Evolutionary conservation across 2,797 vertebrate species (phyloP), one percentile per base, ranked within the genome.

Genomic region (Mionectes olivaceus): DNA sequence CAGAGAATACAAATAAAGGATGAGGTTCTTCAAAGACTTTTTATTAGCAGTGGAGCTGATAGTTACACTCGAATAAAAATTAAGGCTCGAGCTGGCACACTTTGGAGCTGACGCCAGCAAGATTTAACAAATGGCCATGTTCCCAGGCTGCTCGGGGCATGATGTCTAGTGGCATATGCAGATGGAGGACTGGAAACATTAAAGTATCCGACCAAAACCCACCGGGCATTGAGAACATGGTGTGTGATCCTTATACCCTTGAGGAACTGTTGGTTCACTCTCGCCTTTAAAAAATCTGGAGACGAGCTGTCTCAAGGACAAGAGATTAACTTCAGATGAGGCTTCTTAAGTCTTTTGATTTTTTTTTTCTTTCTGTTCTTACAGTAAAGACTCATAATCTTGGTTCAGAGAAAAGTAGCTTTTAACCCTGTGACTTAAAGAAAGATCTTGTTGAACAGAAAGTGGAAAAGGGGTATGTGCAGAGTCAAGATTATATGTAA

Each of bases 1-100:
- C 37, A 30, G 50, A 50, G 75, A 92, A 83, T 60, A 82, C 77
- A 90, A 88, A 86, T 82, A 87, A 67, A 90, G 55, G 74, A 61
- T 57, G 79, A 86, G 43, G 28, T 30, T 89, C 70, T 75, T 41
- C 37, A 17, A 65, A 89, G 78, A 8, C 47, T 71, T 85, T 85
- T 92, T 85, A 78, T 73, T 83, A 93, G 79, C 73, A 46, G 47
- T 19, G 37, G n/a, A 80, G 70, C 19, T 93, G 55, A 86, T 50
- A 83, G 88, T 85, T 90, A 69, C 71, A 73, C 76, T 93, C 1
- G 6, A 93, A 89, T 92, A 70, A 60, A 77, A 79, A 82, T 61
- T 28, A 75, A 74, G 87, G 27, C 67, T 71, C 0, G 7, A 84
- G 37, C 69, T 81, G 88, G 85, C 89, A 87, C 46, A 60, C 19